Evolutionary conservation across 2,113 vertebrate species (phyloP).

Genomic region (Bubo bubo): DNA sequence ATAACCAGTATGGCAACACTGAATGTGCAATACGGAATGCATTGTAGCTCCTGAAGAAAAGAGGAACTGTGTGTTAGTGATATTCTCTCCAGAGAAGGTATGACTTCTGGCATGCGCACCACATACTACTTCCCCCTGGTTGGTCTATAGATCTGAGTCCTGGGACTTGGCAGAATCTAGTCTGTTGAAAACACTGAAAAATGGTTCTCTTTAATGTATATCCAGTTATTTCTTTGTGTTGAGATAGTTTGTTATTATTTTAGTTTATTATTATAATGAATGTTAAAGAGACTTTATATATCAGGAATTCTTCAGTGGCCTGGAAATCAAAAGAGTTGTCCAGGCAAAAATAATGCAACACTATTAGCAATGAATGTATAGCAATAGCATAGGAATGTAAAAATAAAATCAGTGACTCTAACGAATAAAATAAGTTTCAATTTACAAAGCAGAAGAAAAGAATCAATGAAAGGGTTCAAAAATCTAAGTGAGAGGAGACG

Average conservation of each 20-base stretch:
- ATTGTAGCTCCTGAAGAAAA: neutral
- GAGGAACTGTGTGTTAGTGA: neutral
- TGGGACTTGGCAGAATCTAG: neutral
- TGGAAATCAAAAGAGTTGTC: neutral
- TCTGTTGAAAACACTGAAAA: neutral
- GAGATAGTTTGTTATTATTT: neutral
- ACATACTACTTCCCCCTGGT: neutral
- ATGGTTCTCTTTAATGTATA: neutral
- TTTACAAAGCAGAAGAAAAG: constrained; percentile 3
- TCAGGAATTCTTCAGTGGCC: neutral
- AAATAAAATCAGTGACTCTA: neutral
- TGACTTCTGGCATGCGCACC: neutral
- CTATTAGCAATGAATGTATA: neutral
- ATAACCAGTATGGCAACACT: neutral
- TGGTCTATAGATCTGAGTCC: neutral
- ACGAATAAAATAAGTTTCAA: neutral
- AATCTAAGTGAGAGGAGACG: neutral
- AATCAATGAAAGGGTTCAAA: neutral
- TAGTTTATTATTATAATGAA: neutral
- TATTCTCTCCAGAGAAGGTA: neutral
- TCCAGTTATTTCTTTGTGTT: neutral
- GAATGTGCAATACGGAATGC: neutral
- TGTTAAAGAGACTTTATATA: neutral
- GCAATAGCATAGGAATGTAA: neutral
- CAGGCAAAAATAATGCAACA: neutral